A percentile compares a stretch with the other conserved stretches of the same genome.
Conservation (phyloP, 2,888 invertebrate genomes). For the Ligdia adustata region DNA sequence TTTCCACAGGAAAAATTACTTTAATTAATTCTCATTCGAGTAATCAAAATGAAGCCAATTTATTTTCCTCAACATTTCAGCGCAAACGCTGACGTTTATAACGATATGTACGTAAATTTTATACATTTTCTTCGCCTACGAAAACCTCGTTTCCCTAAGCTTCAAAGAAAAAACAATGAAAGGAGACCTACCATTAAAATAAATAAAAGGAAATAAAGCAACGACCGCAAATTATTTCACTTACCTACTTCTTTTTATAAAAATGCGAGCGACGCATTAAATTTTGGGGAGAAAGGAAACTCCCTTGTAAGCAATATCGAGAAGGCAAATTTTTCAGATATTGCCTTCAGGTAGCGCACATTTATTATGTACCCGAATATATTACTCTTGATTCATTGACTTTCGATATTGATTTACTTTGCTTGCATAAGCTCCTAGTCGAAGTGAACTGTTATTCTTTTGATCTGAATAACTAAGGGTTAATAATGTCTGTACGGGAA, state of each 20-base stretch:
- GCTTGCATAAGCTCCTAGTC: slow-evolving; percentile 81
- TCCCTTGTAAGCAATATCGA: slow-evolving; percentile 84
- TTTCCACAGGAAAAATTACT: slow-evolving; percentile 27
- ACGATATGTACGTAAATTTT: slow-evolving; percentile 60
- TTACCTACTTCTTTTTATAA: slow-evolving; percentile 83
- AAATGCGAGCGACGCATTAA: slow-evolving; percentile 84
- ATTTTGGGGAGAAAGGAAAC: slow-evolving; percentile 84
- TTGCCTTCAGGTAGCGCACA: slow-evolving; percentile 84
- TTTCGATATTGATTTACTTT: slow-evolving; percentile 84
- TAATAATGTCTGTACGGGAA: slow-evolving; percentile 51
- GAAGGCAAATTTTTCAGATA: slow-evolving; percentile 85
- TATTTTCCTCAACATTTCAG: slow-evolving; percentile 59
- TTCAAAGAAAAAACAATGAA: slow-evolving; percentile 74
- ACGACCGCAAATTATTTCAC: slow-evolving; percentile 82
- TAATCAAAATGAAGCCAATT: slow-evolving; percentile 65
- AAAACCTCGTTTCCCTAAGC: slow-evolving; percentile 65
- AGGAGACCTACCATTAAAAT: slow-evolving; percentile 81
- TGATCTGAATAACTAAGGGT: slow-evolving; percentile 64
- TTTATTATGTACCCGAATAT: slow-evolving; percentile 85
- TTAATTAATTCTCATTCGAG: slow-evolving; percentile 60
- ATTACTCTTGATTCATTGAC: slow-evolving; percentile 85
- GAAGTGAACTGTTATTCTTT: slow-evolving; percentile 53
- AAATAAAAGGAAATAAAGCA: slow-evolving; percentile 83
- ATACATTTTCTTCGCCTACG: slow-evolving; percentile 63
- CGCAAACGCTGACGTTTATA: slow-evolving; percentile 64